Evolutionary conservation across 1,140 invertebrate genomes (phyloP).

Genomic region (Lasioglossum baleicum): DNA sequence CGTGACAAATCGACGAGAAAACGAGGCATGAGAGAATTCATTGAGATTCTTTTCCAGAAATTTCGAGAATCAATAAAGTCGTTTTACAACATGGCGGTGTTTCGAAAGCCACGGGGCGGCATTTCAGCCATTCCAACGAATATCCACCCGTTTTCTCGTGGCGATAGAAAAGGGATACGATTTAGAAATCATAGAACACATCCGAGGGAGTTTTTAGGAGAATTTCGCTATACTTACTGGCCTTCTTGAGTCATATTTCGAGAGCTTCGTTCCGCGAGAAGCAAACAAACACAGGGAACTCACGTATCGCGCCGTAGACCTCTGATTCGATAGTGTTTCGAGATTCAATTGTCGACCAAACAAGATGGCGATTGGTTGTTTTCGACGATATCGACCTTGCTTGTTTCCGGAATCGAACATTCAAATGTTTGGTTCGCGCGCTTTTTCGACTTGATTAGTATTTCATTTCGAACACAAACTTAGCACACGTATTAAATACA

Average conservation of each 20-base stretch:
- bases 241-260: slow-evolving; percentile 76
- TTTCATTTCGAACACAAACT: not conserved
- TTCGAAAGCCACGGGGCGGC: slow-evolving; percentile 64
- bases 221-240: slow-evolving; percentile 72
- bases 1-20: not conserved
- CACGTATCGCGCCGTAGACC: slow-evolving; percentile 60
- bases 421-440: not conserved
- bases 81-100: slow-evolving; percentile 74
- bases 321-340: slow-evolving; percentile 65
- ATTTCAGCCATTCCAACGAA: slow-evolving; percentile 21
- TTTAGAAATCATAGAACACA: not conserved
- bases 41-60: slow-evolving; percentile 65
- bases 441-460: not conserved
- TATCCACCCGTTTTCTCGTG: not conserved
- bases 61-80: slow-evolving; percentile 78
- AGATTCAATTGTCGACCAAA: slow-evolving; percentile 61
- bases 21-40: not conserved
- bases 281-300: slow-evolving; percentile 70
- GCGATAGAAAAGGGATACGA: not conserved
- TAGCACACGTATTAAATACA: too few relatives aligned
- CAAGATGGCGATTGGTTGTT: slow-evolving; percentile 32
- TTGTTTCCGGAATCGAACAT: slow-evolving; percentile 43
- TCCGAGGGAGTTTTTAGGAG: slow-evolving; percentile 6
- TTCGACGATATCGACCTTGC: slow-evolving; percentile 2
- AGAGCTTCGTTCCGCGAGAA: slow-evolving; percentile 52